These are phyloP conservation scores for Andrena hattorfiana DNA, from an alignment of 2,888 invertebrate genomes.

Conservation along the genomic window DNA sequence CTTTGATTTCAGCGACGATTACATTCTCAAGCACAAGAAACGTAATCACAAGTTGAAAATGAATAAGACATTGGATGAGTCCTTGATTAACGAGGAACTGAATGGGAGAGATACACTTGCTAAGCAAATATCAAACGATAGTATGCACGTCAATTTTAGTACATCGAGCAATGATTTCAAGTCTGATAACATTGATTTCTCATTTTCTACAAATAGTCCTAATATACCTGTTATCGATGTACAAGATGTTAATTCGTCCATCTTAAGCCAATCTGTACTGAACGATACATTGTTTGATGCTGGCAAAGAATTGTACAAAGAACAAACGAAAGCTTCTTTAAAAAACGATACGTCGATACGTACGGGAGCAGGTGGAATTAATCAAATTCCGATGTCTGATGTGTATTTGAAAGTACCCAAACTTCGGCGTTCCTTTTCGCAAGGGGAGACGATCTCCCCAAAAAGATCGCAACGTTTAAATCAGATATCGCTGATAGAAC, in stretches of 20 bases:
- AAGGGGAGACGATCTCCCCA: constrained; percentile 64
- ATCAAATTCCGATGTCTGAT: constrained; percentile 1
- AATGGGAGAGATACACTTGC: background rate
- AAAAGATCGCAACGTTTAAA: constrained; percentile 34
- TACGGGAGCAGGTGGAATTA: constrained; percentile 35
- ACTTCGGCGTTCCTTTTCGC: constrained; percentile 69
- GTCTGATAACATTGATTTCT: background rate
- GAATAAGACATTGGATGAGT: constrained; percentile 76
- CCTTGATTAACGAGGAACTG: constrained; percentile 43
- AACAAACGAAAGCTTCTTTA: constrained; percentile 28
- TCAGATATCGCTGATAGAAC: constrained; percentile 56
- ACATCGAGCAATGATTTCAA: constrained; percentile 40
- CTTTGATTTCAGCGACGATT: constrained; percentile 68
- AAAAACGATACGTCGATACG: constrained; percentile 41
- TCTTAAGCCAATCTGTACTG: constrained; percentile 79
- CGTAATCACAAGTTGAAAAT: constrained; percentile 69
- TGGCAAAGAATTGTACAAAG: constrained; percentile 31
- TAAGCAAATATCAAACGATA: constrained; percentile 23
- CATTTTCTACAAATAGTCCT: background rate
- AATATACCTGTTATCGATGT: constrained; percentile 15
- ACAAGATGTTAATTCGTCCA: constrained; percentile 66
- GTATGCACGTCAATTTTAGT: constrained; percentile 42
- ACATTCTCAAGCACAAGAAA: constrained; percentile 54
- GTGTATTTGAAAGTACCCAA: constrained; percentile 22
- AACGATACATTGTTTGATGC: constrained; percentile 75